Percentiles rank a stretch among this genome's conserved stretches.
These are phyloP conservation scores for Parauchenoglanis ngamensis DNA, from an alignment of 2,797 vertebrate species.

Conservation along the genomic window DNA sequence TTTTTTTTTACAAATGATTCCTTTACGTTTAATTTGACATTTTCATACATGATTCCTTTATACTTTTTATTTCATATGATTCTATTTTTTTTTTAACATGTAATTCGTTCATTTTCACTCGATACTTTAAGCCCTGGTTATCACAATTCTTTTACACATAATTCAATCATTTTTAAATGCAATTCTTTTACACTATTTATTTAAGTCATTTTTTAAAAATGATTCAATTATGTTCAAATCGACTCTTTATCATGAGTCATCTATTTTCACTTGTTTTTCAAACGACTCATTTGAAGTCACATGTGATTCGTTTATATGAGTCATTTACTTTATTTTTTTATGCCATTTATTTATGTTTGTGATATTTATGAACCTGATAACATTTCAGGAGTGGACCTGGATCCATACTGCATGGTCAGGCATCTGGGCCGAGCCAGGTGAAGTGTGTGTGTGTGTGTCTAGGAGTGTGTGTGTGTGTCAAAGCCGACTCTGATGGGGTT, in stretches of 20 bases:
- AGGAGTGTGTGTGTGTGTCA: slow-evolving; percentile 25
- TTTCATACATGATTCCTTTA: background rate
- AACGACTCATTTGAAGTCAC: no score
- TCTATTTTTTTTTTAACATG: background rate
- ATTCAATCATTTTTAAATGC: background rate
- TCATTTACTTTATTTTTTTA: background rate
- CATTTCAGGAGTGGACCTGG: background rate
- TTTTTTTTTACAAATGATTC: no score
- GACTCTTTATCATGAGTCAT: no score
- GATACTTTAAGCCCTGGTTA: background rate
- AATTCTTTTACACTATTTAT: no score
- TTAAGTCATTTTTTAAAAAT: no score
- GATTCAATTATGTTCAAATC: background rate
- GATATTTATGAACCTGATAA: no score
- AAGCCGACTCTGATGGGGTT: slow-evolving; percentile 38
- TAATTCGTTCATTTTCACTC: background rate
- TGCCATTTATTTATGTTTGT: background rate
- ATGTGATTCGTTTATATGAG: background rate
- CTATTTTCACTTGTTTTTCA: no score
- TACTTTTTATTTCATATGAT: background rate
- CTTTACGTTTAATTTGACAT: background rate
- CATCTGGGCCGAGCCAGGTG: background rate
- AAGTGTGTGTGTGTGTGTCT: slow-evolving; percentile 6
- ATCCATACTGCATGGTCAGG: background rate
- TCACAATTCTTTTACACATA: background rate